Conservation (phyloP, 2,888 invertebrate genomes). For the Merodon equestris region DNA sequence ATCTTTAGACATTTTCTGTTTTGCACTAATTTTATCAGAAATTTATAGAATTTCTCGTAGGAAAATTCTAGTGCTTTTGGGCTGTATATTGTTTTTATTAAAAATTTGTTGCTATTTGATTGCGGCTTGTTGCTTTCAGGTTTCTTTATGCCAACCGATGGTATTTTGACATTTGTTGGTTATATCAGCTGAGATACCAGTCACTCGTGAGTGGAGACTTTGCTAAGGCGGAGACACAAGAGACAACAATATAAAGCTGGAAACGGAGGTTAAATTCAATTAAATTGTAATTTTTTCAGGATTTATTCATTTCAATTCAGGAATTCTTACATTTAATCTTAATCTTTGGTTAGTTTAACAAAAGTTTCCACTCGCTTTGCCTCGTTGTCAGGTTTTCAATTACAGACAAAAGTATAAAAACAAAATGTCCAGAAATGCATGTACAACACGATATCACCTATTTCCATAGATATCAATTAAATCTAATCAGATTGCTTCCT, state of each 20-base stretch:
- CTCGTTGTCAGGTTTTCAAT: constrained; percentile 47
- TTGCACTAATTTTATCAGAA: not conserved
- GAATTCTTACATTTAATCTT: constrained; percentile 16
- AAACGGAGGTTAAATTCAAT: too few relatives aligned
- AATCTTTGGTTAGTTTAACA: constrained; percentile 60
- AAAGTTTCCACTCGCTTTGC: constrained; percentile 26
- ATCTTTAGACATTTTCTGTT: constrained; percentile 76
- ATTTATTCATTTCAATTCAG: constrained; percentile 23
- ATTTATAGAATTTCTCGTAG: too few relatives aligned
- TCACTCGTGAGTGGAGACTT: too few relatives aligned
- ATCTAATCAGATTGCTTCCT: constrained; percentile 55
- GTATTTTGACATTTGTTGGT: too few relatives aligned
- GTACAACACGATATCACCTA: constrained; percentile 37
- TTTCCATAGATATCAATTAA: constrained; percentile 28
- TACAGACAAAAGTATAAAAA: constrained; percentile 21
- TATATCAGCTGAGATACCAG: too few relatives aligned
- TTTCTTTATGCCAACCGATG: too few relatives aligned
- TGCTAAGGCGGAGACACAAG: too few relatives aligned
- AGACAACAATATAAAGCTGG: too few relatives aligned
- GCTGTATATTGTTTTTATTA: too few relatives aligned
- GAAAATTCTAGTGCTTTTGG: too few relatives aligned
- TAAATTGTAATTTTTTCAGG: constrained; percentile 13
- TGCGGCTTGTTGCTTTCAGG: too few relatives aligned
- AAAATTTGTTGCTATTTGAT: too few relatives aligned
- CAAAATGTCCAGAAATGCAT: constrained; percentile 32